Percentiles rank a stretch among this genome's conserved stretches.
Evolutionary conservation across 2,888 invertebrate species (phyloP).

Genomic region (Drosophila mettleri): DNA sequence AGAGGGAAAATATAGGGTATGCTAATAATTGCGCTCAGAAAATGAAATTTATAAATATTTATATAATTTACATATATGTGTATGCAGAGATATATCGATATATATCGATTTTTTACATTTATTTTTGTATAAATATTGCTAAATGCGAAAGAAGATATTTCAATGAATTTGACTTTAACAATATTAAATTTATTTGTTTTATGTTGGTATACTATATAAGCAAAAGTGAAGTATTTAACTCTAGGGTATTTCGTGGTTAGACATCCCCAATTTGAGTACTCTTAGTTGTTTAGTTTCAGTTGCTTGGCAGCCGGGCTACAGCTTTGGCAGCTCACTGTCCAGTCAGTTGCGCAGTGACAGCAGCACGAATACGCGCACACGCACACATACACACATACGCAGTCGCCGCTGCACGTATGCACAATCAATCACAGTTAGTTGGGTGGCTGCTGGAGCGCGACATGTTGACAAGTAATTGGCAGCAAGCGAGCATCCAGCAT

Average conservation of each 20-base stretch:
- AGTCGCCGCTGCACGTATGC: conserved; percentile 17
- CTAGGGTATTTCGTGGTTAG: neutral
- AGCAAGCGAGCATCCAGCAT: conserved; percentile 48
- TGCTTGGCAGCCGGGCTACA: conserved; percentile 27
- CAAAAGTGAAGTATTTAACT: neutral
- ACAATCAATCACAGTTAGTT: conserved; percentile 69
- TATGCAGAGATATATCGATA: no score
- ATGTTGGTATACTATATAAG: no score
- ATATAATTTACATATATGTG: no score
- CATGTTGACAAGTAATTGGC: conserved; percentile 68
- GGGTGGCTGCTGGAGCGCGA: conserved; percentile 54
- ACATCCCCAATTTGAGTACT: neutral
- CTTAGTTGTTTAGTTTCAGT: conserved; percentile 14
- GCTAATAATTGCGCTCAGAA: no score
- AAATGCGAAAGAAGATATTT: no score
- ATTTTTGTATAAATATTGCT: no score
- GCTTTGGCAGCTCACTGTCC: conserved; percentile 21
- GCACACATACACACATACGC: conserved; percentile 1
- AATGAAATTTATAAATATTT: no score
- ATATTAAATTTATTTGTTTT: no score
- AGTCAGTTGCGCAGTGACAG: conserved; percentile 17
- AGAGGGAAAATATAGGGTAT: neutral
- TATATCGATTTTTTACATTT: no score
- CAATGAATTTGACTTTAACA: no score
- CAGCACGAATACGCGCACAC: conserved; percentile 7